A percentile compares a stretch with the other conserved stretches of the same genome.
These are phyloP conservation scores for Pachyseris speciosa DNA, from an alignment of 64 coral and sea anemone species.

Conservation along the genomic window DNA sequence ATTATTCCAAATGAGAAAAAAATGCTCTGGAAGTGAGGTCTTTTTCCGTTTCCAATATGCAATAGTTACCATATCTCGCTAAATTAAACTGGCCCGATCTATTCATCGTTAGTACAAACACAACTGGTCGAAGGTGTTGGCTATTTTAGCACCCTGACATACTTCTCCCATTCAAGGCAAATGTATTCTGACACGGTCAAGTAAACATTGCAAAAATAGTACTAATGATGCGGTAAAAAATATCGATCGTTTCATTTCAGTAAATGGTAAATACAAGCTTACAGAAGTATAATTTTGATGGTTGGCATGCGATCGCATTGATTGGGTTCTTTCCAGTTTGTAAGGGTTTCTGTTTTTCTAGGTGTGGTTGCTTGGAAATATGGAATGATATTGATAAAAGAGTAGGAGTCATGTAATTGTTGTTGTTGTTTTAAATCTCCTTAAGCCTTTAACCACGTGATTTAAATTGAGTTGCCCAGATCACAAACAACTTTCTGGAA, in stretches of 20 bases:
- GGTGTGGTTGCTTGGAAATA: background rate
- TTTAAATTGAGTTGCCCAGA: background rate
- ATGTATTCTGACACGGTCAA: conserved; percentile 1
- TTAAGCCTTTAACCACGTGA: background rate
- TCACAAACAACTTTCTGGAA: background rate
- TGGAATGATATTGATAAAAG: background rate
- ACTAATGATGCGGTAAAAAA: too few species aligned
- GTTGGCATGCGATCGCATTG: background rate
- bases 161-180: conserved; percentile 6
- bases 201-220: conserved; percentile 6
- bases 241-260: too few species aligned
- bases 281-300: background rate
- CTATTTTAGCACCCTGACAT: background rate
- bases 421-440: background rate
- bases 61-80: too few species aligned
- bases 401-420: background rate
- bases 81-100: background rate
- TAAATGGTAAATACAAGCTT: background rate
- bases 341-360: background rate
- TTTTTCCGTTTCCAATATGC: too few species aligned
- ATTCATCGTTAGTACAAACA: conserved; percentile 23
- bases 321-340: background rate
- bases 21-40: background rate
- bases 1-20: background rate
- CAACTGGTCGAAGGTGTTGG: conserved; percentile 18